These are phyloP conservation scores for Hippocampus barbouri DNA, from an alignment of 2,113 vertebrate genomes.

Conservation along the genomic window DNA sequence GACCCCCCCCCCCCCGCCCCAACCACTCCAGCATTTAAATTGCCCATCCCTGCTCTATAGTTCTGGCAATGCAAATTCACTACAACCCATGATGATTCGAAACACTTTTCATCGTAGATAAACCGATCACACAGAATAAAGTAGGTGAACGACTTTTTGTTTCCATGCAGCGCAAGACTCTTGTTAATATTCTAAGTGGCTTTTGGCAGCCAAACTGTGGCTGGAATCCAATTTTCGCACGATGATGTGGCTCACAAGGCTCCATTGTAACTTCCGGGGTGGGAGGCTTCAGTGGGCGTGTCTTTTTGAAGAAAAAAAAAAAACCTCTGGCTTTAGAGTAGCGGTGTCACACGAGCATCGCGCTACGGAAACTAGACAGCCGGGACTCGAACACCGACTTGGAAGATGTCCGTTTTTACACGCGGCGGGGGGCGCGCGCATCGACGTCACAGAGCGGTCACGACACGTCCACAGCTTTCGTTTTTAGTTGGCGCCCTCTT, in stretches of 20 bases:
- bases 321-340: constrained; percentile 43
- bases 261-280: constrained; percentile 65
- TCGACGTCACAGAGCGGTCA: constrained; percentile 23
- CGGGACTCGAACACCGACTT: constrained; percentile 4
- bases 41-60: no score
- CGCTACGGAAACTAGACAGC: constrained; percentile 50
- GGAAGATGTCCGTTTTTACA: constrained; percentile 51
- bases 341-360: constrained; percentile 26
- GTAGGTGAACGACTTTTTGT: no score
- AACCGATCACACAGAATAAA: no score
- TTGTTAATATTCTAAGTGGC: not conserved
- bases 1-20: no score
- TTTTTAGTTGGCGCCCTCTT: constrained; percentile 16
- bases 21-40: no score
- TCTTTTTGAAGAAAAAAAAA: constrained; percentile 49
- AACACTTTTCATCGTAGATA: not conserved
- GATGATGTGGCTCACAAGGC: constrained; percentile 28
- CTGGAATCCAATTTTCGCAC: not conserved
- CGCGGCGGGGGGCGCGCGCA: constrained; percentile 36
- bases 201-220: not conserved
- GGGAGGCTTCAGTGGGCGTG: constrained; percentile 61
- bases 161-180: no score
- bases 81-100: no score
- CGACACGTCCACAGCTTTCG: constrained; percentile 21
- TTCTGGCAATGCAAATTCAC: no score